Conservation (phyloP, 23 tunicate genomes). For the Pegea sp. region DNA sequence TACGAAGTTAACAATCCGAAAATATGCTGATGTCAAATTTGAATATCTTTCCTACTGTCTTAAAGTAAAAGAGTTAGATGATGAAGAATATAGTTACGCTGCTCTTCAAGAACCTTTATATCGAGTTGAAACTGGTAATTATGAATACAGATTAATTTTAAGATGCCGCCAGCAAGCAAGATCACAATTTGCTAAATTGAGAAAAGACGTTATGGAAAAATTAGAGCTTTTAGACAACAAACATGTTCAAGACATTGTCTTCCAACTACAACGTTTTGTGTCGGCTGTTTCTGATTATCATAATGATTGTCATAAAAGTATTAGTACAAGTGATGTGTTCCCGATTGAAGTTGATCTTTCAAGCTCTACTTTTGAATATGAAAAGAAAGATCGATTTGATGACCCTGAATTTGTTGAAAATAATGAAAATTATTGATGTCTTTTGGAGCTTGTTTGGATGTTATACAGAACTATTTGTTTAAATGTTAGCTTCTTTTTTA, state of each 20-base stretch:
- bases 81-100: constrained; percentile 90
- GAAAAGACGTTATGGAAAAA: constrained; percentile 98
- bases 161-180: constrained; percentile 81
- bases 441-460: too few species aligned
- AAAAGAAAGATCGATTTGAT: too few species aligned
- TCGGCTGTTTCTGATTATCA: constrained; percentile 64
- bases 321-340: constrained; percentile 66
- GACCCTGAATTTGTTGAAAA: too few species aligned
- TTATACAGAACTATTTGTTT: too few species aligned
- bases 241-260: constrained; percentile 88
- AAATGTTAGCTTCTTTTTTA: too few species aligned
- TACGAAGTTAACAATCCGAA: constrained; percentile 69
- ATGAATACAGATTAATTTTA: constrained; percentile 81
- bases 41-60: constrained; percentile 83
- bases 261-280: constrained; percentile 61
- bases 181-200: constrained; percentile 59
- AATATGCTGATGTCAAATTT: constrained; percentile 94
- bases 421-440: too few species aligned
- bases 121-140: constrained; percentile 99
- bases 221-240: constrained; percentile 87
- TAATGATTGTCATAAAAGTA: constrained; percentile 26
- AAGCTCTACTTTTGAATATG: constrained; percentile 76
- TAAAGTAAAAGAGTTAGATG: constrained; percentile 96
- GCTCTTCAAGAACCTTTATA: constrained; percentile 91
- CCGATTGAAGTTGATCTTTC: constrained; percentile 96